These are phyloP conservation scores for Artibeus jamaicensis DNA, from an alignment of 2,797 vertebrate genomes.

Conservation along the genomic window DNA sequence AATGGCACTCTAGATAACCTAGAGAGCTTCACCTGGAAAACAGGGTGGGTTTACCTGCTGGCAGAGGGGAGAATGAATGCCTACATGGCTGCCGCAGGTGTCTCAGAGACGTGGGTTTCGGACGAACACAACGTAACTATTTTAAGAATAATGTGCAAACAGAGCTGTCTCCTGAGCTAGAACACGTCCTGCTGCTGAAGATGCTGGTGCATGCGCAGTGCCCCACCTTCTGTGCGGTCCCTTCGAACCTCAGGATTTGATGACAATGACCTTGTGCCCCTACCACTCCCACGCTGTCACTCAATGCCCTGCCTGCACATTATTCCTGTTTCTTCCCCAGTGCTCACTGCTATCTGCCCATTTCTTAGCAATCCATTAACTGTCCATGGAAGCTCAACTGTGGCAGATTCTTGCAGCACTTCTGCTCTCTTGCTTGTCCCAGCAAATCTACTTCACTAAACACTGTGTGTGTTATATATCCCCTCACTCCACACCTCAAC, in stretches of 20 bases:
- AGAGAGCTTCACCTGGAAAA: not conserved
- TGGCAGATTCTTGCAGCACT: not conserved
- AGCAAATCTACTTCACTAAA: not conserved
- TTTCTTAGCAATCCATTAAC: not conserved
- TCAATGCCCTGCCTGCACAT: not conserved
- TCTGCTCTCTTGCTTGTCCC: not conserved
- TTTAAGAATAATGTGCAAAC: not conserved
- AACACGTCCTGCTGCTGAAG: not conserved
- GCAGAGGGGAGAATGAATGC: not conserved
- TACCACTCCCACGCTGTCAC: not conserved
- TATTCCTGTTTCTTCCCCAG: not conserved
- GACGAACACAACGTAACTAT: not conserved
- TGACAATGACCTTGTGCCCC: not conserved
- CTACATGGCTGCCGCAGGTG: not conserved
- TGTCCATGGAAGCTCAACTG: not conserved
- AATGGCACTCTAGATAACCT: not conserved
- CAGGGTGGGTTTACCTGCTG: not conserved
- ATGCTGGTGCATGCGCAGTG: no score
- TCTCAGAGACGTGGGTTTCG: not conserved
- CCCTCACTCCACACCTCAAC: no score
- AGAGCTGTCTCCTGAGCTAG: not conserved
- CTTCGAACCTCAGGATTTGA: not conserved
- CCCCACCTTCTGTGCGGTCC: not conserved
- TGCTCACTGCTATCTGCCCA: not conserved
- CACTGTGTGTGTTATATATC: not conserved